Evolutionary conservation across 2,797 vertebrate genomes (phyloP), one percentile per base, ranked within the genome.

Genomic region (Cygnus olor): DNA sequence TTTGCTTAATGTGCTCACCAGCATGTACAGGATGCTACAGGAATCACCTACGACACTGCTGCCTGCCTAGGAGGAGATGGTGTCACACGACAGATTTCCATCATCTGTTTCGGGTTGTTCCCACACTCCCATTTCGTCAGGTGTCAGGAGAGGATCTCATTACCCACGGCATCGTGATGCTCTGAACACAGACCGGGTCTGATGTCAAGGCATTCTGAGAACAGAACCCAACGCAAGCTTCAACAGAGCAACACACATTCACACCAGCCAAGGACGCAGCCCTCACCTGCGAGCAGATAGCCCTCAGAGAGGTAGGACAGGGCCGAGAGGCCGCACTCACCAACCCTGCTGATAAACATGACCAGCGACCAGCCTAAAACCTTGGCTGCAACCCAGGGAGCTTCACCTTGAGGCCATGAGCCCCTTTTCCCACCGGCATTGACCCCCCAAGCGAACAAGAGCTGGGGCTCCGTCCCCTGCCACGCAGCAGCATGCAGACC

Each of bases 141-240:
- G 15, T 2, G 0, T 16, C 2, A 51, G 47, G 32, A 76, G 28
- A 49, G n/a, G 24, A 28, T 2, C 61, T 56, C 77, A 19, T 44
- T 28, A 1, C 63, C 66, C 73, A 34, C 0, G 0, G 36, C 0
- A 36, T n/a, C 56, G 3, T 1, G n/a, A 70, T 24, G 82, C 57
- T 65, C 70, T n/a, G 65, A 56, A 44, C 77, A 57, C 0, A 0
- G 53, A 66, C 71, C 28, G 20, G 49, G 6, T 42, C 78, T 42
- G 14, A 9, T 0, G 4, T 4, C 24, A 22, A 49, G 60, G n/a
- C 8, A 27, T 51, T 45, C 64, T 85, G 42, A 58, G 21, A 60
- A 21, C 69, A n/a, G 0, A 71, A 91, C 61, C 28, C 36, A 85
- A 51, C 54, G 22, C 32, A 51, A 47, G 40, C 4, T 1, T 6